phyloP scores from a whole-genome alignment of 2,888 invertebrate species.

The Megastigmus dorsalis region DNA sequence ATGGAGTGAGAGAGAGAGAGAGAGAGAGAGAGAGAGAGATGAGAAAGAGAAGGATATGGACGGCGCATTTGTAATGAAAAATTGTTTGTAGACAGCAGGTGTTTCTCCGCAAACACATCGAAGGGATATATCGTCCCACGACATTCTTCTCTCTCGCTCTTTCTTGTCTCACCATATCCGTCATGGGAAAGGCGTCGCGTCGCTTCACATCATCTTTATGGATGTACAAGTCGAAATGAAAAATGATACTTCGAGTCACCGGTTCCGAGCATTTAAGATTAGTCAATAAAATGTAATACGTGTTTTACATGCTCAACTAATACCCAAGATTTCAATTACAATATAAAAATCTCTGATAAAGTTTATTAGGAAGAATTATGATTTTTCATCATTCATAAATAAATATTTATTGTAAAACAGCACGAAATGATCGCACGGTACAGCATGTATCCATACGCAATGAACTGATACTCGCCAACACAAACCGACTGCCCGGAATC shows the following conservation, averaged over 20 bases:
- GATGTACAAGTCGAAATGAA: neutral
- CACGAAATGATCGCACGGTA: too few relatives aligned
- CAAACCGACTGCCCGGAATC: neutral
- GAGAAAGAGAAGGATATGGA: slow-evolving; percentile 38
- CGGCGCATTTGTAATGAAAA: slow-evolving; percentile 60
- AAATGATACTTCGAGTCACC: neutral
- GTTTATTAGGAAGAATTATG: too few relatives aligned
- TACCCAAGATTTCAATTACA: neutral
- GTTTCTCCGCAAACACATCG: slow-evolving; percentile 58
- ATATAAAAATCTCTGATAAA: neutral
- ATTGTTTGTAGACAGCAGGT: slow-evolving; percentile 65
- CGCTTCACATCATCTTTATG: neutral
- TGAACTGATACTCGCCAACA: neutral
- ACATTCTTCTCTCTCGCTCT: slow-evolving; percentile 52
- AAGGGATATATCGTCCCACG: slow-evolving; percentile 55
- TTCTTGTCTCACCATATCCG: slow-evolving; percentile 53
- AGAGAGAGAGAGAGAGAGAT: slow-evolving; percentile 14
- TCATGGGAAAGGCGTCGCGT: slow-evolving; percentile 58
- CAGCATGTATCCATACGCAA: neutral
- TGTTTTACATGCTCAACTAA: neutral
- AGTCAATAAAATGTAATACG: neutral
- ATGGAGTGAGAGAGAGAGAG: slow-evolving; percentile 11
- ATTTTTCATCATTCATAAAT: too few relatives aligned
- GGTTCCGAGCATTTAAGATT: neutral
- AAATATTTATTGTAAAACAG: too few relatives aligned